Percentiles rank a stretch among this genome's conserved stretches.
Conservation (phyloP, 2,888 invertebrate species). For the Hirtodrosophila confusa region DNA sequence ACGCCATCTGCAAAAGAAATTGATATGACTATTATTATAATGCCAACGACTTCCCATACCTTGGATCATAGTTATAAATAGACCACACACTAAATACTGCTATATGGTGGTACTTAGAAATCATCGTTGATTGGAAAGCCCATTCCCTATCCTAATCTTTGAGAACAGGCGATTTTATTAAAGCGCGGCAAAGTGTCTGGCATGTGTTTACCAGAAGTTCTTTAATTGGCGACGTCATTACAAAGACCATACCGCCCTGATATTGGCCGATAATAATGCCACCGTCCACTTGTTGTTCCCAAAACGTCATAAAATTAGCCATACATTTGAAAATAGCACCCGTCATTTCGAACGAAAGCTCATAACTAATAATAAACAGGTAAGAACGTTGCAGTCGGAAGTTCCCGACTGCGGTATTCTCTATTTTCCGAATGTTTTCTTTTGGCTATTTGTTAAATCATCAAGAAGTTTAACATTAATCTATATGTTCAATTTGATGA, state of each 20-base stretch:
- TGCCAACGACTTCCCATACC: not conserved
- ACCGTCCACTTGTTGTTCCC: constrained; percentile 39
- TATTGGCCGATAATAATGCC: constrained; percentile 32
- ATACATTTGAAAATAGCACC: constrained; percentile 8
- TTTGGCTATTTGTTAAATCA: too few relatives aligned
- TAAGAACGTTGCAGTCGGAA: too few relatives aligned
- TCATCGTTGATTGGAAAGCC: not conserved
- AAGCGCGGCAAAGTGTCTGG: constrained; percentile 48
- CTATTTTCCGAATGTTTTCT: too few relatives aligned
- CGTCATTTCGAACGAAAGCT: constrained; percentile 14
- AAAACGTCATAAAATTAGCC: constrained; percentile 58
- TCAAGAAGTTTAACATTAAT: too few relatives aligned
- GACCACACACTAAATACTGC: not conserved
- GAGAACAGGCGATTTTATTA: not conserved
- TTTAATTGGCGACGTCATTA: constrained; percentile 46
- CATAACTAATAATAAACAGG: constrained; percentile 23
- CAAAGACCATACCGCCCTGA: constrained; percentile 13
- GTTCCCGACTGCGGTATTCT: too few relatives aligned
- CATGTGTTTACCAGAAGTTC: constrained; percentile 20
- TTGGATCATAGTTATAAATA: constrained; percentile 33
- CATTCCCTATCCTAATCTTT: constrained; percentile 5
- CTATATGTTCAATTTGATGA: too few relatives aligned
- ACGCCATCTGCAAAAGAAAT: constrained; percentile 90
- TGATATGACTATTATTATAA: not conserved
- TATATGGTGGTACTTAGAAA: not conserved